phyloP scores from a whole-genome alignment of 2,113 vertebrate genomes.

The Chroicocephalus ridibundus region DNA sequence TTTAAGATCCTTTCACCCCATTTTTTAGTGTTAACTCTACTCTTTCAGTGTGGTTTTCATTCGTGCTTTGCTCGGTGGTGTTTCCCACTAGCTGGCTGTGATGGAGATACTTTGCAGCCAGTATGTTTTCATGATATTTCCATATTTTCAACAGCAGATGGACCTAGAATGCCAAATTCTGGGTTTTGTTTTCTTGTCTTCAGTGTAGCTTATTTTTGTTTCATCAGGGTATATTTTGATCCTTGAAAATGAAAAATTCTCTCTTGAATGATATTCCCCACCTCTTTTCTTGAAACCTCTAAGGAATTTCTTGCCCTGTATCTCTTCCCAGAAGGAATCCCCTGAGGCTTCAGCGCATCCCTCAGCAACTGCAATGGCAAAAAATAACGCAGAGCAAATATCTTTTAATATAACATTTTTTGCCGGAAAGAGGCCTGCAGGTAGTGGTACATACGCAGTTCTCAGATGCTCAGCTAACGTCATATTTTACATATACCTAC shows the following conservation, averaged over 20 bases:
- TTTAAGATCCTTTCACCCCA: not conserved
- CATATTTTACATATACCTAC: not conserved
- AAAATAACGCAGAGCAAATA: not conserved
- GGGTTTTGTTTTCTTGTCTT: not conserved
- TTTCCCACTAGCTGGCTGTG: not conserved
- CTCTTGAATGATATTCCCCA: not conserved
- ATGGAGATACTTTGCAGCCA: not conserved
- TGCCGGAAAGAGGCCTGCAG: not conserved
- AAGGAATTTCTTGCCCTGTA: not conserved
- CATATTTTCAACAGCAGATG: conserved; percentile 38
- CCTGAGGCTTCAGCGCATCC: not conserved
- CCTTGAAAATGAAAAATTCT: not conserved
- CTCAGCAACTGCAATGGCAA: not conserved
- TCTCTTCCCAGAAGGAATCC: not conserved
- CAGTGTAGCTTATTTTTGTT: not conserved
- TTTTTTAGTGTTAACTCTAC: conserved; percentile 8
- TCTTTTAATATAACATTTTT: not conserved
- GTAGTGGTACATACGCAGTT: not conserved
- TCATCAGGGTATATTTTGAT: not conserved
- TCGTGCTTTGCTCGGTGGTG: not conserved
- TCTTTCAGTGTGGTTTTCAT: not conserved
- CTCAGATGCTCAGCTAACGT: not conserved
- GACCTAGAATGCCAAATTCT: conserved; percentile 8
- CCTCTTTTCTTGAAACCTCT: not conserved
- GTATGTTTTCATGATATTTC: not conserved